phyloP scores from a whole-genome alignment of 2,888 invertebrate genomes.

The Elmis aenea region DNA sequence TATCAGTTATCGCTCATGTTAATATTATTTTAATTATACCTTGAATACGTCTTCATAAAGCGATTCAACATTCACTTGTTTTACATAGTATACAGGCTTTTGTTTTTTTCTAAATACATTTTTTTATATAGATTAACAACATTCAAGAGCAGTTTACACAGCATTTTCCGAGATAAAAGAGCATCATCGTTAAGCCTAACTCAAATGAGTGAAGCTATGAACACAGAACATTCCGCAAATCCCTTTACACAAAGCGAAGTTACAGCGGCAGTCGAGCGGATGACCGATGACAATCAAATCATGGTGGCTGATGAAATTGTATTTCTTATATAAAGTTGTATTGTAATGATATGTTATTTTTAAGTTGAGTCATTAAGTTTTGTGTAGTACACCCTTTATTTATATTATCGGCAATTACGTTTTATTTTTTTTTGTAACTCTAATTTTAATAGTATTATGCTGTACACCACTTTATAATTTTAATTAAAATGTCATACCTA shows the following conservation, averaged over 20 bases:
- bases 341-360: slow-evolving; percentile 1
- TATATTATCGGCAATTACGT: too few species aligned
- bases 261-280: slow-evolving; percentile 68
- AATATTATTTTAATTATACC: too few species aligned
- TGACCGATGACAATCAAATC: slow-evolving; percentile 88
- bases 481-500: too few species aligned
- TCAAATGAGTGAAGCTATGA: slow-evolving; percentile 61
- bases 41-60: too few species aligned
- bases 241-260: slow-evolving; percentile 67
- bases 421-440: too few species aligned
- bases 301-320: slow-evolving; percentile 85
- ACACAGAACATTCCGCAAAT: slow-evolving; percentile 55
- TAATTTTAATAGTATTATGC: too few species aligned
- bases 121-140: slow-evolving; percentile 50
- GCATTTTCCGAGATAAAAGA: slow-evolving; percentile 72
- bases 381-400: too few species aligned
- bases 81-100: too few species aligned
- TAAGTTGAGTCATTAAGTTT: slow-evolving; percentile 6
- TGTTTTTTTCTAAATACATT: too few species aligned
- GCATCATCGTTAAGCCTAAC: slow-evolving; percentile 68
- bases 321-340: slow-evolving; percentile 67
- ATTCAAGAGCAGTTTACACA: slow-evolving; percentile 71
- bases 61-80: too few species aligned
- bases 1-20: too few species aligned
- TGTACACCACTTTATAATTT: too few species aligned